These are phyloP conservation scores for Cetoscarus ocellatus DNA, from an alignment of 2,797 vertebrate species.

Conservation along the genomic window DNA sequence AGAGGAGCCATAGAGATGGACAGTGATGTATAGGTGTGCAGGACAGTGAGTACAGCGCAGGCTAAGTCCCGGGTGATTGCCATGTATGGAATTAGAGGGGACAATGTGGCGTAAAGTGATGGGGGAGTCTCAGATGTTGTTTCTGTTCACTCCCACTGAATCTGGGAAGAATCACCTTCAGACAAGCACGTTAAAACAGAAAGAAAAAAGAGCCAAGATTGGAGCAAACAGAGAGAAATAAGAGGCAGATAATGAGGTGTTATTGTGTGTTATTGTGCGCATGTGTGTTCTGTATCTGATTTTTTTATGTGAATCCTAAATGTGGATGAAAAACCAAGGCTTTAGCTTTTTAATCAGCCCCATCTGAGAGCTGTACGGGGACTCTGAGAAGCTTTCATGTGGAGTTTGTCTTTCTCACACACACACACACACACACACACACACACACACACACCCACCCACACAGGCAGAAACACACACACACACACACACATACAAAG, in stretches of 20 bases:
- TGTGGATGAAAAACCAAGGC: conserved; percentile 76
- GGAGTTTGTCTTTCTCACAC: conserved; percentile 49
- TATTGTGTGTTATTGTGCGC: conserved; percentile 1
- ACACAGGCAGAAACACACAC: conserved; percentile 31
- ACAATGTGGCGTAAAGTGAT: conserved; percentile 64
- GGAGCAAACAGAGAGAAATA: conserved; percentile 42
- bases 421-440: conserved; percentile 19
- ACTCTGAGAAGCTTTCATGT: conserved; percentile 80
- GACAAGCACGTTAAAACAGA: conserved; percentile 22
- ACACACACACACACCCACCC: conserved; percentile 17
- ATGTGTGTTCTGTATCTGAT: conserved; percentile 32
- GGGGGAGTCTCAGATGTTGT: conserved; percentile 60
- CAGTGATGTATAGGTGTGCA: conserved; percentile 69
- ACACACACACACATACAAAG: conserved; percentile 48
- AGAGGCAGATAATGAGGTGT: conserved; percentile 51
- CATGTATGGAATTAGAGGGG: conserved; percentile 68
- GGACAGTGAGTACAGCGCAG: conserved; percentile 39
- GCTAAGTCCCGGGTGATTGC: conserved; percentile 53
- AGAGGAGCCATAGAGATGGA: conserved; percentile 34
- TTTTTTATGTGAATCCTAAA: conserved; percentile 69
- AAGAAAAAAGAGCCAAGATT: conserved; percentile 1
- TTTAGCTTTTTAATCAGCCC: conserved; percentile 83
- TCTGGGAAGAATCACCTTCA: conserved; percentile 49
- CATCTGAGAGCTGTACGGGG: conserved; percentile 76
- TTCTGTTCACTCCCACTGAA: conserved; percentile 44